Base-by-base conservation (phyloP, 2,797 vertebrate genomes). In the Scolopax rusticola region DNA sequence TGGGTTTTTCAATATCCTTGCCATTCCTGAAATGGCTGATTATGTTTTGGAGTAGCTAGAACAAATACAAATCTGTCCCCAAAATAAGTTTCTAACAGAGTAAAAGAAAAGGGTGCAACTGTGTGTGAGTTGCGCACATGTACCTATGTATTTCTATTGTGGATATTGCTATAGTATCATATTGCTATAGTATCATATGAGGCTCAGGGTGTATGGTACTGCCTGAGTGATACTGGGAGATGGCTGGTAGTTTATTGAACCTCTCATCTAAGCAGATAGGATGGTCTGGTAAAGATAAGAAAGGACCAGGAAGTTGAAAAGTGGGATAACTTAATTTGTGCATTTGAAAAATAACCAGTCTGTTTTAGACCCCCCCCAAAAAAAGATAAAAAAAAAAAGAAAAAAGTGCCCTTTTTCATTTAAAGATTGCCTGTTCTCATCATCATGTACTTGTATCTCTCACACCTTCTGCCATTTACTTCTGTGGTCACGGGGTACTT, bases 41-140 rank as follows among this genome's bases (percentile, higher is more conserved):
- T 53, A 5, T n/a, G n/a, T 68, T 95, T 45, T 73, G 33, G 32
- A 89, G 19, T 50, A 60, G 20, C 75, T 80, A 74, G 27, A 78
- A 33, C 19, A 84, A 59, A 30, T 28, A 28, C 11, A 67, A 32
- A 48, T n/a, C 64, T 48, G 6, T 68, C 48, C 7, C 23, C 32
- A 12, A 69, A 74, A 48, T 32, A 71, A 47, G 21, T 69, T 82
- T 61, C 1, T 48, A 2, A 36, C 86, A 24, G 32, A 57, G 19
- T 13, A 65, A 67, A 57, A 54, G 38, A 65, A 54, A 59, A 45
- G 0, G 0, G 5, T 67, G 18, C 48, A 64, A 15, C 23, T 11
- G 12, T 63, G 40, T 57, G 8, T 3, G 1, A 7, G 3, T 33
- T 41, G n/a, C 41, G 43, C 0, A 0, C 6, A 5, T 27, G 0